Base-by-base conservation (phyloP, 2,113 vertebrate species). In the Alethe diademata region DNA sequence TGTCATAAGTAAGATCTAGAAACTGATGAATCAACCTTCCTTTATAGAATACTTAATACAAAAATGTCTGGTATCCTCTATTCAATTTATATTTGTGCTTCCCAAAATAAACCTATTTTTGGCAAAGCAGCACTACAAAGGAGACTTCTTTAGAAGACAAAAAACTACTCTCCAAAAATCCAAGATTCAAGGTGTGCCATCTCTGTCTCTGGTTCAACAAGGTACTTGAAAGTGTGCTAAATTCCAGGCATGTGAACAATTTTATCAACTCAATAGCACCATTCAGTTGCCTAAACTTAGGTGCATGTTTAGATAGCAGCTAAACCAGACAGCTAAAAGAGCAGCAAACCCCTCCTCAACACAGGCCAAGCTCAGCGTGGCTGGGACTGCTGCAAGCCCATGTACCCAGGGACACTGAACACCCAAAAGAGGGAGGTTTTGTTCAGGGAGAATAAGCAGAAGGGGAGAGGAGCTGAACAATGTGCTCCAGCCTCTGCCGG, bases 331-430 rank as follows among this genome's bases (percentile, higher is more conserved):
- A 56, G 54, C 43, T 56, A 18, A 6, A 40, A 72, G 42, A 85
- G 53, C 66, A 60, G 48, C 66, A 72, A 65, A 19, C 3, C 29
- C 23, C 35, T 51, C 14, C 14, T 16, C 54, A 43, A 1, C 26
- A 40, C 1, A 3, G 24, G 51, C 67, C 64, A 28, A 47, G 35
- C 50, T 58, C 62, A 31, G 2, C 0, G 0, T 24, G n/a, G n/a
- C 23, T 19, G 53, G 19, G 33, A 74, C 9, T 2, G 2, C 42
- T 8, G 24, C 33, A 38, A 82, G 14, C 31, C 36, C 0, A 0
- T 0, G 2, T 8, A 43, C 18, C 22, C 24, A 45, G 35, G 45
- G 57, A 85, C 2, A 4, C 1, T 0, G 11, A 42, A 62, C 7
- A 40, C 12, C 50, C 35, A 0, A 38, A 84, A 47, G 12, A n/a